These are phyloP conservation scores for Bugula neritina DNA, from an alignment of 2,888 invertebrate species.

Conservation along the genomic window DNA sequence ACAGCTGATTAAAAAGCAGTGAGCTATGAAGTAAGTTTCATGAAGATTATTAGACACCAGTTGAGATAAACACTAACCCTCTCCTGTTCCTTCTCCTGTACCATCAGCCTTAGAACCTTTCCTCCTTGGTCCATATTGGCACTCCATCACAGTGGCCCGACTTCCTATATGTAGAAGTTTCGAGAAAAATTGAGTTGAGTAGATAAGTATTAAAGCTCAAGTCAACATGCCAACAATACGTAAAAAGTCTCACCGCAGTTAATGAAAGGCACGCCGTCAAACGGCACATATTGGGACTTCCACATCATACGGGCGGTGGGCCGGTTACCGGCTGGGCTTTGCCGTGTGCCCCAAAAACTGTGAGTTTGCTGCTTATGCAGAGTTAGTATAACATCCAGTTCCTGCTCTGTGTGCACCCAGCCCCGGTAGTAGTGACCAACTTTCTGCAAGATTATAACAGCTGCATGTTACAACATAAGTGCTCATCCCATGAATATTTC, in stretches of 20 bases:
- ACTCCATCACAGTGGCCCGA: slow-evolving; percentile 53
- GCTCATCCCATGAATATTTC: no score
- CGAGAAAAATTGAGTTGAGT: no score
- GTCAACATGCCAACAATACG: no score
- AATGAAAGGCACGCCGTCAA: slow-evolving; percentile 53
- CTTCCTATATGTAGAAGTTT: slow-evolving; percentile 45
- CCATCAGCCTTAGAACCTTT: slow-evolving; percentile 36
- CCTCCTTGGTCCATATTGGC: slow-evolving; percentile 52
- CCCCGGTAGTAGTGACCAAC: slow-evolving; percentile 53
- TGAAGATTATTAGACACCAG: no score
- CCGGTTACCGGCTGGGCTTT: slow-evolving; percentile 49
- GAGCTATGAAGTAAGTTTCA: no score
- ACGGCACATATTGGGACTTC: slow-evolving; percentile 54
- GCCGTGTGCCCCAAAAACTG: slow-evolving; percentile 53
- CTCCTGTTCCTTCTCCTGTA: no score
- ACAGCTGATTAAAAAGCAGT: no score
- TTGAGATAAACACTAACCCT: no score
- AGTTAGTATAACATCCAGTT: slow-evolving; percentile 50
- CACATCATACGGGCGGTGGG: slow-evolving; percentile 52
- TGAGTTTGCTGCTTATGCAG: slow-evolving; percentile 52
- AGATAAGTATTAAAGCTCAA: no score
- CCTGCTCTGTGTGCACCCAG: slow-evolving; percentile 50
- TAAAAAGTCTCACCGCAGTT: slow-evolving; percentile 45
- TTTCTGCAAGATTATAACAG: slow-evolving; percentile 38
- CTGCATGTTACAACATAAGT: no score